Evolutionary conservation across 2,113 vertebrate genomes (phyloP).

Genomic region (Atherinomorus stipes): DNA sequence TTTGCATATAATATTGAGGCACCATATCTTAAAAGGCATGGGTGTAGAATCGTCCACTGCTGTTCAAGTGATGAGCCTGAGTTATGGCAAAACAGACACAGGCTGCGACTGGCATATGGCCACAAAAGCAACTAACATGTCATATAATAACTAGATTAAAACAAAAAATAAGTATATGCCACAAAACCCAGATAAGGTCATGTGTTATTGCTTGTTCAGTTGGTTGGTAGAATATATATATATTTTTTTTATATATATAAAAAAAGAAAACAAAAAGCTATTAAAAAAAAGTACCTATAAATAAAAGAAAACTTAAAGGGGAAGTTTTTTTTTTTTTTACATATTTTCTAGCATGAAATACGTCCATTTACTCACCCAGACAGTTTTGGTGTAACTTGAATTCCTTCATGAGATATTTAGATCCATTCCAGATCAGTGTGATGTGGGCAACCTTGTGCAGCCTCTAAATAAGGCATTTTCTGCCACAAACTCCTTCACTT

Average conservation of each 20-base stretch:
- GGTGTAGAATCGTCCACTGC: slow-evolving; percentile 54
- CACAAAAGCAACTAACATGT: slow-evolving; percentile 50
- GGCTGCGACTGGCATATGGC: slow-evolving; percentile 63
- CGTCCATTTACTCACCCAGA: too few relatives aligned
- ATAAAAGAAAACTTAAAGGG: slow-evolving; percentile 66
- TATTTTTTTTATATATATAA: slow-evolving; percentile 71
- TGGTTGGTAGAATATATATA: slow-evolving; percentile 59
- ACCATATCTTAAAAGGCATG: slow-evolving; percentile 73
- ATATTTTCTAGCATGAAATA: too few relatives aligned
- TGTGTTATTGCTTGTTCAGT: slow-evolving; percentile 71
- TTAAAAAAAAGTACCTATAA: slow-evolving; percentile 80
- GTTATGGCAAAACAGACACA: slow-evolving; percentile 49
- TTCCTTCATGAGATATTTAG: too few relatives aligned
- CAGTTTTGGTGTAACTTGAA: too few relatives aligned
- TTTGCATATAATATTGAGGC: slow-evolving; percentile 77
- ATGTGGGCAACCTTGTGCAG: too few relatives aligned
- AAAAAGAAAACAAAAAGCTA: slow-evolving; percentile 73
- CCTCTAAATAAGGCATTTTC: too few relatives aligned
- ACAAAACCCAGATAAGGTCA: slow-evolving; percentile 43
- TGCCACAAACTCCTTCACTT: too few relatives aligned
- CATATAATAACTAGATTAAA: slow-evolving; percentile 17
- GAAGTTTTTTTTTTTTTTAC: too few relatives aligned
- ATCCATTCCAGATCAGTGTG: too few relatives aligned
- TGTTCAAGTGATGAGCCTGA: slow-evolving; percentile 44
- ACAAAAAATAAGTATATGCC: slow-evolving; percentile 56